These are phyloP conservation scores for Drosophila prosaltans DNA, from an alignment of 1,140 invertebrate genomes.

Conservation along the genomic window DNA sequence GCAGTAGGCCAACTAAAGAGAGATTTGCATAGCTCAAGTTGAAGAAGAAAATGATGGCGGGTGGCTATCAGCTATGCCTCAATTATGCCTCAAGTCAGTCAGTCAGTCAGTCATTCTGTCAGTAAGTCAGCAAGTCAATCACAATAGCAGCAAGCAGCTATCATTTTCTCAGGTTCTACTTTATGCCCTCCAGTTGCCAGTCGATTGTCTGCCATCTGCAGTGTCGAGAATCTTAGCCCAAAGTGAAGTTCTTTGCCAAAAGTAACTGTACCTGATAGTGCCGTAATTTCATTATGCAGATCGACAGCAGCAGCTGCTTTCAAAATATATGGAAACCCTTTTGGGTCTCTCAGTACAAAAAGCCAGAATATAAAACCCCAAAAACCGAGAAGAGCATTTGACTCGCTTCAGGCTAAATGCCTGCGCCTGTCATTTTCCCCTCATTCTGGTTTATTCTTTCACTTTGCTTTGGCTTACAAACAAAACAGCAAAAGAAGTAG, in stretches of 20 bases:
- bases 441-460: slow-evolving; percentile 2
- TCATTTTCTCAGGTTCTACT: slow-evolving; percentile 68
- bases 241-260: slow-evolving; percentile 30
- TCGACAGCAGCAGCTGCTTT: slow-evolving; percentile 48
- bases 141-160: slow-evolving; percentile 18
- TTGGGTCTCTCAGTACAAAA: slow-evolving; percentile 8
- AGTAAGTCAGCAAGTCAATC: slow-evolving; percentile 61
- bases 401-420: slow-evolving; percentile 17
- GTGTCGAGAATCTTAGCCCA: slow-evolving; percentile 8
- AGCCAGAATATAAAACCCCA: background rate
- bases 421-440: slow-evolving; percentile 16
- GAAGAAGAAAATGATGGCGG: slow-evolving; percentile 7
- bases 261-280: slow-evolving; percentile 66
- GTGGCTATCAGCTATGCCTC: slow-evolving; percentile 36
- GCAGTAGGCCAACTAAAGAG: slow-evolving; percentile 32
- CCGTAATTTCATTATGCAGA: slow-evolving; percentile 74
- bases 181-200: slow-evolving; percentile 49
- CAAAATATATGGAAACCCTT: slow-evolving; percentile 31
- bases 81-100: slow-evolving; percentile 41
- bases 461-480: slow-evolving; percentile 22
- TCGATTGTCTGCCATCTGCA: background rate
- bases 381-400: slow-evolving; percentile 12
- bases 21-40: slow-evolving; percentile 56
- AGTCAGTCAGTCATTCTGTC: slow-evolving; percentile 32
- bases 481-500: slow-evolving; percentile 1